These are phyloP conservation scores for Drosophila prostipennis DNA, from an alignment of 2,888 invertebrate genomes.

Conservation along the genomic window DNA sequence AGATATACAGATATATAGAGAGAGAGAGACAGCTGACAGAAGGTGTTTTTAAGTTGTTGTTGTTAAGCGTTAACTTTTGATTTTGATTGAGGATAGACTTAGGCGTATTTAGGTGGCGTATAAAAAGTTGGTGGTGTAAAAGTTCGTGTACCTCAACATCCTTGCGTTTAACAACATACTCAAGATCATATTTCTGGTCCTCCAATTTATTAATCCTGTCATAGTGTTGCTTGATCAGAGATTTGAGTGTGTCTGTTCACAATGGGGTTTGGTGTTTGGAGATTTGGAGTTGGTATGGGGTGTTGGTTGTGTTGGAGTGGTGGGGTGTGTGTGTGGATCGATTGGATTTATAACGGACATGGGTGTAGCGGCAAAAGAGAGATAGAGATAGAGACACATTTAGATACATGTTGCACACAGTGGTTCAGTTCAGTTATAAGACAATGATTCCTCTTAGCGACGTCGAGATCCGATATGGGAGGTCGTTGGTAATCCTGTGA, in stretches of 20 bases:
- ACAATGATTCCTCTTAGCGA: constrained; percentile 23
- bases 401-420: constrained; percentile 40
- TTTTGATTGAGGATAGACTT: constrained; percentile 56
- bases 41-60: constrained; percentile 51
- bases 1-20: constrained; percentile 43
- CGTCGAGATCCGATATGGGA: constrained; percentile 26
- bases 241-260: constrained; percentile 90
- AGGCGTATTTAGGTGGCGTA: constrained; percentile 42
- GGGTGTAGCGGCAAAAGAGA: constrained; percentile 40
- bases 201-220: constrained; percentile 94
- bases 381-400: constrained; percentile 57
- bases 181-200: constrained; percentile 98
- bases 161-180: constrained; percentile 98
- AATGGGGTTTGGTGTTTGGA: constrained; percentile 5
- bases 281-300: constrained; percentile 3
- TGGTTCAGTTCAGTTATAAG: constrained; percentile 19
- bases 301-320: constrained; percentile 27
- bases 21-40: constrained; percentile 62
- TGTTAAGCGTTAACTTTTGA: constrained; percentile 64
- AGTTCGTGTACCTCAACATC: constrained; percentile 95
- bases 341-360: constrained; percentile 32
- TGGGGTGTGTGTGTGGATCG: constrained; percentile 21
- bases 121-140: constrained; percentile 38
- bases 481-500: constrained; percentile 12
- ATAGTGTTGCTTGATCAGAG: constrained; percentile 93